phyloP scores from a whole-genome alignment of 92 coral and sea anemone species.

The Anthopleura xanthogrammica region DNA sequence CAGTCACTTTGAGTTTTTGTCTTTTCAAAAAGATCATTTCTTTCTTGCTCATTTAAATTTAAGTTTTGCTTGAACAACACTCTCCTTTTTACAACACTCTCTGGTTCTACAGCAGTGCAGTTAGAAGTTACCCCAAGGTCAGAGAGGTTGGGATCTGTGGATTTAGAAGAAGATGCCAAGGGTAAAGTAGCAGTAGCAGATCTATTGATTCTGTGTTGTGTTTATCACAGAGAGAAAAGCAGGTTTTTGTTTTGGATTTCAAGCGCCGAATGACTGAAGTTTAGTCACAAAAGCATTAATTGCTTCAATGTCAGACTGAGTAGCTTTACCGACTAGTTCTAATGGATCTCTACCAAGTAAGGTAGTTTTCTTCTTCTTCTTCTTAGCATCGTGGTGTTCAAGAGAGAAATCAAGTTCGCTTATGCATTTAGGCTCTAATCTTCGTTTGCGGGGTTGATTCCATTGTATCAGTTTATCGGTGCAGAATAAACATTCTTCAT shows the following conservation, averaged over 20 bases:
- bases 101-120: slow-evolving; percentile 1
- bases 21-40: slow-evolving; percentile 36
- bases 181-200: slow-evolving; percentile 5
- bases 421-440: slow-evolving; percentile 33
- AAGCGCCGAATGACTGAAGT: not conserved
- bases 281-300: not conserved
- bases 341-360: slow-evolving; percentile 19
- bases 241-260: not conserved
- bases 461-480: slow-evolving; percentile 45
- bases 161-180: not conserved
- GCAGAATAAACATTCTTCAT: slow-evolving; percentile 33
- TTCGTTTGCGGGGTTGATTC: slow-evolving; percentile 54
- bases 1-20: slow-evolving; percentile 34
- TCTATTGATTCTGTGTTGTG: slow-evolving; percentile 6
- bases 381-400: slow-evolving; percentile 32
- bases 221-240: not conserved
- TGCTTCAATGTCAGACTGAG: slow-evolving; percentile 1
- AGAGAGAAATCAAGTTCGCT: slow-evolving; percentile 40
- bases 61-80: slow-evolving; percentile 15
- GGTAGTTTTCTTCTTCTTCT: slow-evolving; percentile 16
- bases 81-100: slow-evolving; percentile 2
- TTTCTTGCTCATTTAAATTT: slow-evolving; percentile 29
- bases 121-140: slow-evolving; percentile 1
- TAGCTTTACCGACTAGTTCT: slow-evolving; percentile 2
- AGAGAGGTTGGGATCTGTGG: slow-evolving; percentile 4